Evolutionary conservation across 1,140 invertebrate genomes (phyloP).

Genomic region (Andrena cerasifolii): DNA sequence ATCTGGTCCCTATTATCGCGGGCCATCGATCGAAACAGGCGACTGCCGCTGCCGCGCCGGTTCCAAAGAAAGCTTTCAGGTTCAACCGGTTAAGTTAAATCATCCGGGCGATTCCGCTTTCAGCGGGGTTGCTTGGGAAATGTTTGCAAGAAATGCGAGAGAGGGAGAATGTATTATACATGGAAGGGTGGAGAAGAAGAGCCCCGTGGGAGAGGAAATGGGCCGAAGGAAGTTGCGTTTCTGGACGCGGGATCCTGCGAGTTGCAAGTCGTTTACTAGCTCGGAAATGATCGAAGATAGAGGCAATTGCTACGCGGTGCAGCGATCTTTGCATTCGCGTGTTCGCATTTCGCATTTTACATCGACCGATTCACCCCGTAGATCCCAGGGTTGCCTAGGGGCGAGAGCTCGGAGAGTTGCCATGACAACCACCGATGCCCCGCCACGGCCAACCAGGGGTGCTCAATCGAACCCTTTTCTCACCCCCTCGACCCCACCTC

Average conservation of each 20-base stretch:
- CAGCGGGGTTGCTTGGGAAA: too few relatives aligned
- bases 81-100: too few relatives aligned
- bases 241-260: not conserved
- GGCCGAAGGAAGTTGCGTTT: not conserved
- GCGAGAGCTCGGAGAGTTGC: conserved; percentile 62
- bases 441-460: conserved; percentile 69
- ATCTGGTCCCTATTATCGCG: too few relatives aligned
- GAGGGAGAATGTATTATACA: too few relatives aligned
- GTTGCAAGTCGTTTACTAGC: not conserved
- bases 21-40: too few relatives aligned
- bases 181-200: not conserved
- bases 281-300: conserved; percentile 20
- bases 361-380: conserved; percentile 65
- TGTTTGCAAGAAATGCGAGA: too few relatives aligned
- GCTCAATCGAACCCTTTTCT: conserved; percentile 71
- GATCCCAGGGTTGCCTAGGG: conserved; percentile 64
- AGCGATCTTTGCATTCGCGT: conserved; percentile 15
- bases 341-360: conserved; percentile 16
- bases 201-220: not conserved
- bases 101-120: too few relatives aligned
- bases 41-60: too few relatives aligned
- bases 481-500: not conserved
- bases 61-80: too few relatives aligned
- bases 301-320: too few relatives aligned
- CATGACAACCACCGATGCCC: conserved; percentile 71